A percentile compares a stretch with the other conserved stretches of the same genome.
phyloP scores from a whole-genome alignment of 2,797 vertebrate genomes.

The Microcaecilia unicolor region DNA sequence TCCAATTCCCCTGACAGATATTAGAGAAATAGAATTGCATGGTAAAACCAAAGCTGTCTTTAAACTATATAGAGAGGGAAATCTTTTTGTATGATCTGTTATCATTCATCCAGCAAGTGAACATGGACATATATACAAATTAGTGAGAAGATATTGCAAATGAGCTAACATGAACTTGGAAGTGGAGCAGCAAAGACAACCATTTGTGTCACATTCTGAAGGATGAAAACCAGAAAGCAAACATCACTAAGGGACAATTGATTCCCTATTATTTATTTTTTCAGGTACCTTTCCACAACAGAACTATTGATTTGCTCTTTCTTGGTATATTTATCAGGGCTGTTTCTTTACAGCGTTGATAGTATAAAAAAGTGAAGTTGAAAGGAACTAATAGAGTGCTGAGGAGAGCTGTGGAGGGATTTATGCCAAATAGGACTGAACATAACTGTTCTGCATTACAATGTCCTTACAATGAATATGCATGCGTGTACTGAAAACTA shows the following conservation, averaged over 20 bases:
- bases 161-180: neutral
- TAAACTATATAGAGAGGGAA: neutral
- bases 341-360: neutral
- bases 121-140: neutral
- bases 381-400: constrained; percentile 18
- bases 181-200: neutral
- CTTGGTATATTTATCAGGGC: constrained; percentile 9
- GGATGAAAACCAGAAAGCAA: constrained; percentile 8
- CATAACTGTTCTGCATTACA: no score
- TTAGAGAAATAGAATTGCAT: neutral
- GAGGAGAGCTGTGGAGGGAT: no score
- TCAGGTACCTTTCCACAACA: constrained; percentile 2
- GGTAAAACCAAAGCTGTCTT: neutral
- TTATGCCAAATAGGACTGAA: no score
- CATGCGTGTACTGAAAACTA: no score
- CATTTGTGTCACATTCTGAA: constrained; percentile 7
- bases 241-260: constrained; percentile 3
- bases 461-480: no score
- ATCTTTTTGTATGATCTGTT: neutral
- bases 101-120: neutral
- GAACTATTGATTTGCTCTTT: constrained; percentile 2
- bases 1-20: no score
- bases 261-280: constrained; percentile 15
- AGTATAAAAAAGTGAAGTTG: constrained; percentile 8
- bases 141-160: neutral